These are phyloP conservation scores for Trachurus trachurus DNA, from an alignment of 2,797 vertebrate species.

Conservation along the genomic window DNA sequence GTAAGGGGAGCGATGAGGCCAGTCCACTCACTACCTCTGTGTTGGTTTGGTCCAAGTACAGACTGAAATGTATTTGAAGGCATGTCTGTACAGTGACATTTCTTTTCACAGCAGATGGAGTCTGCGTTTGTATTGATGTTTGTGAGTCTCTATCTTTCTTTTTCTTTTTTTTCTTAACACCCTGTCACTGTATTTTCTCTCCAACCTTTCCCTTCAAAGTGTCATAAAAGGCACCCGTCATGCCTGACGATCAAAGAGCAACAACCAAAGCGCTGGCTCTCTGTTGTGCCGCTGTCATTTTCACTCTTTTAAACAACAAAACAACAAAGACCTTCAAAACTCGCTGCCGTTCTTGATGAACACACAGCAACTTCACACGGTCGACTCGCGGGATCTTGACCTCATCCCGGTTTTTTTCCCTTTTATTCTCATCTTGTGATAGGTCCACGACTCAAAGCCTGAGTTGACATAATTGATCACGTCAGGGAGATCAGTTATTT, in stretches of 20 bases:
- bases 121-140: conserved; percentile 49
- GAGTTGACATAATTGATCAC: conserved; percentile 30
- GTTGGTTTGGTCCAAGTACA: background rate
- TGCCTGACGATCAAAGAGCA: conserved; percentile 73
- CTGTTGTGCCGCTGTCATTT: conserved; percentile 73
- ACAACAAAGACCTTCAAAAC: conserved; percentile 61
- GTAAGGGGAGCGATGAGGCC: background rate
- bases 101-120: conserved; percentile 48
- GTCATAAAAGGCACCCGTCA: conserved; percentile 70
- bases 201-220: conserved; percentile 80
- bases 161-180: conserved; percentile 29
- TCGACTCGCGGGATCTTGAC: conserved; percentile 26
- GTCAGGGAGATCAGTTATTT: background rate
- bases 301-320: conserved; percentile 61
- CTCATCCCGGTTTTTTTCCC: conserved; percentile 10
- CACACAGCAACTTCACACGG: conserved; percentile 19
- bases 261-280: conserved; percentile 58
- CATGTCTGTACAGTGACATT: conserved; percentile 67
- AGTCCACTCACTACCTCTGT: background rate
- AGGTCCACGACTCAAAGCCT: background rate
- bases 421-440: conserved; percentile 29
- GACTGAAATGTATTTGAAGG: conserved; percentile 32
- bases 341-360: conserved; percentile 55
- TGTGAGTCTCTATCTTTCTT: conserved; percentile 23
- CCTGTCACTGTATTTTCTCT: conserved; percentile 51